These are phyloP conservation scores for Phalera bucephala DNA, from an alignment of 2,888 invertebrate genomes.

Conservation along the genomic window DNA sequence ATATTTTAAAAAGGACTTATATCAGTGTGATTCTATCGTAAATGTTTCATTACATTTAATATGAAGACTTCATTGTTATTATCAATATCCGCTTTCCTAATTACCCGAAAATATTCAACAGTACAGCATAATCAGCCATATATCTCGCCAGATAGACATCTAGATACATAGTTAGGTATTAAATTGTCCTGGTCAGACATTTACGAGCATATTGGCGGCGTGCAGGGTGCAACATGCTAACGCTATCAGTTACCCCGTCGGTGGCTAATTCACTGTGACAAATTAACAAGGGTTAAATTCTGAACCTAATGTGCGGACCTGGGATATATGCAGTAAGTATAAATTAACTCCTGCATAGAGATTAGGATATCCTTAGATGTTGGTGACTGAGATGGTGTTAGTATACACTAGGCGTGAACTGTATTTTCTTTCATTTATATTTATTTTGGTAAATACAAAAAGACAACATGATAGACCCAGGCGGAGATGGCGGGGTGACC, in stretches of 20 bases:
- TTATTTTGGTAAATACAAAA: too few relatives aligned
- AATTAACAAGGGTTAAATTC: constrained; percentile 80
- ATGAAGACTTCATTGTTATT: too few relatives aligned
- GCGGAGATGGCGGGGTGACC: too few relatives aligned
- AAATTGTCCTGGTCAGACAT: constrained; percentile 70
- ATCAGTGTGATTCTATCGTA: too few relatives aligned
- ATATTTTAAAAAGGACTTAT: too few relatives aligned
- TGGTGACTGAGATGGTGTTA: too few relatives aligned
- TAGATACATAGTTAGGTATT: constrained; percentile 69
- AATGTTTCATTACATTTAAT: too few relatives aligned
- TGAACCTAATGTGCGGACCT: constrained; percentile 42
- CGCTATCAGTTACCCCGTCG: constrained; percentile 77
- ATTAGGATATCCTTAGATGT: too few relatives aligned
- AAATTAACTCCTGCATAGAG: constrained; percentile 1
- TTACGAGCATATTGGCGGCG: constrained; percentile 79
- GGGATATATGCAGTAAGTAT: constrained; percentile 5
- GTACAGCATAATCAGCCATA: constrained; percentile 28
- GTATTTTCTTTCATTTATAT: too few relatives aligned
- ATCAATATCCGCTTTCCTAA: not conserved
- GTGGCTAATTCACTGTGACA: constrained; percentile 82
- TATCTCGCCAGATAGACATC: constrained; percentile 58
- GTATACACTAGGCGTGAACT: too few relatives aligned
- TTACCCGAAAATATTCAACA: constrained; percentile 12
- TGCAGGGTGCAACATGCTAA: constrained; percentile 79
- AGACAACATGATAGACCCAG: too few relatives aligned